Evolutionary conservation across 2,113 vertebrate species (phyloP).

Genomic region (Asarcornis scutulata): DNA sequence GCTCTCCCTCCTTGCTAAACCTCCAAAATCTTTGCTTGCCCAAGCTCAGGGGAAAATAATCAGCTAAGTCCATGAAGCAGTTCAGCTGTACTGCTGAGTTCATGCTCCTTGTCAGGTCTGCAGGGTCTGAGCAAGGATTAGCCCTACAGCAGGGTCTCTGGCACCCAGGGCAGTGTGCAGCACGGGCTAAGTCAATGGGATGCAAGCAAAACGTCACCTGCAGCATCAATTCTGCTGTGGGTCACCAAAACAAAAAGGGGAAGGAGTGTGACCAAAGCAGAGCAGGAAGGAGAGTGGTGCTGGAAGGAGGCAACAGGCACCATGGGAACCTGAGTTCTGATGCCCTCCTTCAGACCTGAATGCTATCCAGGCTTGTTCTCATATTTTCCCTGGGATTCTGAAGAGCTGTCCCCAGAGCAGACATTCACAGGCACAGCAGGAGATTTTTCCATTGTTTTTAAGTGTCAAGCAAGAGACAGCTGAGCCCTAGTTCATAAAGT

Average conservation of each 20-base stretch:
- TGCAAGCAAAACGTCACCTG: neutral
- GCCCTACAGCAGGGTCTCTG: neutral
- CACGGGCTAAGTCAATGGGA: neutral
- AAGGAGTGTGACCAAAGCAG: neutral
- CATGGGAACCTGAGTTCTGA: neutral
- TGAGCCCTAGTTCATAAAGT: neutral
- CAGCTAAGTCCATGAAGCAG: neutral
- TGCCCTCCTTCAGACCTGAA: neutral
- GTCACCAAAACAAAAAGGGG: rapidly evolving
- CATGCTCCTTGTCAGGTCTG: neutral
- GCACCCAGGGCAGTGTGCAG: neutral
- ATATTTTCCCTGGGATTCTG: neutral
- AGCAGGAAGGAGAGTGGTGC: neutral
- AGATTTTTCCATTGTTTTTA: neutral
- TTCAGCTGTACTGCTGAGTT: neutral
- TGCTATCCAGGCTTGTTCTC: neutral
- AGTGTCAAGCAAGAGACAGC: neutral
- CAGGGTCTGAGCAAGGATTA: neutral
- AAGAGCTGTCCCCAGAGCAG: neutral
- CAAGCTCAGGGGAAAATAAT: neutral
- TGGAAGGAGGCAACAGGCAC: neutral
- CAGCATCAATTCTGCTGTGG: neutral
- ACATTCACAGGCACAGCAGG: neutral
- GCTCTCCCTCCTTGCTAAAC: neutral
- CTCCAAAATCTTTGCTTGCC: neutral